Evolutionary conservation across 2,797 vertebrate species (phyloP).

Genomic region (Anolis apletophallus): DNA sequence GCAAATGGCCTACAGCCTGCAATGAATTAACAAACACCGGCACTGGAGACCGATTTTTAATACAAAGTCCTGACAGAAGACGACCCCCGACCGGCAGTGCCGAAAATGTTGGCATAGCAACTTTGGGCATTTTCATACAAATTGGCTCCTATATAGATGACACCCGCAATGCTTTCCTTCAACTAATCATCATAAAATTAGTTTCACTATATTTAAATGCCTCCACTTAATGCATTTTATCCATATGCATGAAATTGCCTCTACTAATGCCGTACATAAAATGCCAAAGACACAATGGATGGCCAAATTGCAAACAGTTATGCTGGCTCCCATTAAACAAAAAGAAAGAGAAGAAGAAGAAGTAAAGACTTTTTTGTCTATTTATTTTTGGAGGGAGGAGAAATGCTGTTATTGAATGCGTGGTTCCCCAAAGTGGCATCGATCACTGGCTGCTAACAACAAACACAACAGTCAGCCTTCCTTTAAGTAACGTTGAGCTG

Average conservation of each 20-base stretch:
- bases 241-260: slow-evolving; percentile 99
- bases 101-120: slow-evolving; percentile 89
- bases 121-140: slow-evolving; percentile 89
- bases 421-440: slow-evolving; percentile 89
- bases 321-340: slow-evolving; percentile 92
- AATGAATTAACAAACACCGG: slow-evolving; percentile 87
- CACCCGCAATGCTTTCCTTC: slow-evolving; percentile 85
- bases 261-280: slow-evolving; percentile 97
- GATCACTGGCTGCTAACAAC: slow-evolving; percentile 90
- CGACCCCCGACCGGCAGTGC: slow-evolving; percentile 84
- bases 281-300: slow-evolving; percentile 97
- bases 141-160: slow-evolving; percentile 88
- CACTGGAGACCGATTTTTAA: slow-evolving; percentile 89
- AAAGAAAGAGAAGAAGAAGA: slow-evolving; percentile 74
- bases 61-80: slow-evolving; percentile 88
- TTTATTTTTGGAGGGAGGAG: slow-evolving; percentile 60
- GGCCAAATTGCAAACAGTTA: slow-evolving; percentile 95
- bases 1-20: slow-evolving; percentile 87
- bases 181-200: slow-evolving; percentile 99
- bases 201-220: slow-evolving; percentile 97
- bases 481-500: slow-evolving; percentile 74
- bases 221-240: slow-evolving; percentile 96
- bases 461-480: slow-evolving; percentile 46
- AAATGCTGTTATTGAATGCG: slow-evolving; percentile 80
- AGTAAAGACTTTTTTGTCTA: slow-evolving; percentile 49